A percentile compares a stretch with the other conserved stretches of the same genome.
phyloP scores from a whole-genome alignment of 2,797 vertebrate species.

The Poeciliopsis turneri region DNA sequence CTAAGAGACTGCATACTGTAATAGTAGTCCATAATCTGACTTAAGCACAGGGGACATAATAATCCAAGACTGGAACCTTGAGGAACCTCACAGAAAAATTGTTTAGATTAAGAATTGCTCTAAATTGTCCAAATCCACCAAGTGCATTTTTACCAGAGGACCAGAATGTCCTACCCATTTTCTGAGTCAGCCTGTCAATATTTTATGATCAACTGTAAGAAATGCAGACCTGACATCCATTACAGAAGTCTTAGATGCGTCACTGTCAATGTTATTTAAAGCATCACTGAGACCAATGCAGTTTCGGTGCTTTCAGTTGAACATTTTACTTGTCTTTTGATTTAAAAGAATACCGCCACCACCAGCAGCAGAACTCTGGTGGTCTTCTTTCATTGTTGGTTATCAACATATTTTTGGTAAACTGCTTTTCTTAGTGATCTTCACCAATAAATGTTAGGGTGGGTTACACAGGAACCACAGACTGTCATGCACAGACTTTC shows the following conservation, averaged over 20 bases:
- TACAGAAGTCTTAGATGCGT: neutral
- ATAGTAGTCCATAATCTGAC: neutral
- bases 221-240: neutral
- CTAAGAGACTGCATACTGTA: too few relatives aligned
- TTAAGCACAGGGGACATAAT: neutral
- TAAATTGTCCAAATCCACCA: neutral
- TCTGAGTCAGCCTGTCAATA: neutral
- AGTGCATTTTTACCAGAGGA: neutral
- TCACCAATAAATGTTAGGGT: too few relatives aligned
- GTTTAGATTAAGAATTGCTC: neutral
- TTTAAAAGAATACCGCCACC: neutral
- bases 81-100: neutral
- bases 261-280: neutral
- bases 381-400: neutral
- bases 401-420: neutral
- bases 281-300: neutral
- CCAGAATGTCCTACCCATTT: neutral
- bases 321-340: neutral
- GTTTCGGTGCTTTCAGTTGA: neutral
- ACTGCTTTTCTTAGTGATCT: neutral
- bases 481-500: constrained; percentile 14
- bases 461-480: constrained; percentile 14
- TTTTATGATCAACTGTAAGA: neutral
- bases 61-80: neutral
- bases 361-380: neutral